Percentiles rank a stretch among this genome's conserved stretches.
Conservation (phyloP, 2,797 vertebrate genomes). For the Echeneis naucrates region DNA sequence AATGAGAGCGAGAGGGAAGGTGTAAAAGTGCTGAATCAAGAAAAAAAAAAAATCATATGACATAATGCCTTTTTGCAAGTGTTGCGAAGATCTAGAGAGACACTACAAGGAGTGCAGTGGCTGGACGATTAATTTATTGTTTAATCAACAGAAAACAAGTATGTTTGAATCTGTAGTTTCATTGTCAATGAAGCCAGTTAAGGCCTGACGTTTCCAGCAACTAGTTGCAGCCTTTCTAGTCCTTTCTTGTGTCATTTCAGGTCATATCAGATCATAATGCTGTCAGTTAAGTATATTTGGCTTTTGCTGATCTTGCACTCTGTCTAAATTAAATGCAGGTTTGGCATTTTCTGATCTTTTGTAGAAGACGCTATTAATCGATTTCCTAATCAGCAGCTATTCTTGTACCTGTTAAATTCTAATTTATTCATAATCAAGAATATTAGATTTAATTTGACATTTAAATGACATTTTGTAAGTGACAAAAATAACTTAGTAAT, state of each 20-base stretch:
- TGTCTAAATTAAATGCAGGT: background rate
- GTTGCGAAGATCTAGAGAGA: slow-evolving; percentile 45
- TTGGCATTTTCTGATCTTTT: background rate
- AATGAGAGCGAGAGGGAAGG: slow-evolving; percentile 12
- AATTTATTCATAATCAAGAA: background rate
- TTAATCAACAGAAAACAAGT: background rate
- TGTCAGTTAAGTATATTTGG: background rate
- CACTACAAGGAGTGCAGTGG: background rate
- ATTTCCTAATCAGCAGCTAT: background rate
- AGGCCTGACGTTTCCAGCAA: background rate
- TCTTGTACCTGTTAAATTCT: background rate
- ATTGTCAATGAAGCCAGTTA: background rate
- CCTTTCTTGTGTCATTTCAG: background rate
- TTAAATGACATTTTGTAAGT: background rate
- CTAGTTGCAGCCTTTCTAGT: background rate
- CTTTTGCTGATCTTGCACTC: background rate
- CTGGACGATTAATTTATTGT: background rate
- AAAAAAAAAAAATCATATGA: slow-evolving; percentile 59
- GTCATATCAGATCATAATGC: background rate
- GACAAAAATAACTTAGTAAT: background rate
- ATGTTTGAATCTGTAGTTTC: background rate
- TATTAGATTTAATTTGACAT: background rate
- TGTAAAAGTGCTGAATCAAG: slow-evolving; percentile 68
- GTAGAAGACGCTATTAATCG: background rate
- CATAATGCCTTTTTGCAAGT: slow-evolving; percentile 65